These are phyloP conservation scores for Saturnia pavonia DNA, from an alignment of 2,888 invertebrate species.

Conservation along the genomic window DNA sequence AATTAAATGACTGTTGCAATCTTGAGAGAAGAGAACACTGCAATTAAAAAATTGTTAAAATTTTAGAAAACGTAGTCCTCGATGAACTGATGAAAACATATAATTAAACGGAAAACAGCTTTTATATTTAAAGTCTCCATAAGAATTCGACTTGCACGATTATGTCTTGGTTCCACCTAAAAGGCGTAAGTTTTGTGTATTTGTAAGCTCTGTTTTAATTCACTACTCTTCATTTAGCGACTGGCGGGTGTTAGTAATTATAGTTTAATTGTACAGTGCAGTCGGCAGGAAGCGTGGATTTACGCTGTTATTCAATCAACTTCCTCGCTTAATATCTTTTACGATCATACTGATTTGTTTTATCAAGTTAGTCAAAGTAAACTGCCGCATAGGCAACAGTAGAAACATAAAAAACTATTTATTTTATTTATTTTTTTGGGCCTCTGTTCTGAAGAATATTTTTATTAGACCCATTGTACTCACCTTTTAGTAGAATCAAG, in stretches of 20 bases:
- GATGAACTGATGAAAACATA: too few species aligned
- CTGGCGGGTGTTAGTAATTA: constrained; percentile 31
- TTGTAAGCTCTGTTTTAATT: constrained; percentile 14
- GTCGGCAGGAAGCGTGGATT: constrained; percentile 44
- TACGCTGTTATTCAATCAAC: constrained; percentile 20
- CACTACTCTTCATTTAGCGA: constrained; percentile 30
- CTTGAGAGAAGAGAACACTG: too few species aligned
- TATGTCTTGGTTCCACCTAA: too few species aligned
- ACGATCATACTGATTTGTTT: constrained; percentile 11
- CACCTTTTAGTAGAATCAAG: too few species aligned
- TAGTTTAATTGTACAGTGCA: constrained; percentile 28
- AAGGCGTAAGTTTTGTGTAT: too few species aligned
- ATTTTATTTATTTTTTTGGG: neutral
- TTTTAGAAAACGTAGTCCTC: too few species aligned
- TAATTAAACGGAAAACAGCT: too few species aligned
- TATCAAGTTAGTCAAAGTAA: neutral
- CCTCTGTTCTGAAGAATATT: too few species aligned
- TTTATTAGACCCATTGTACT: neutral
- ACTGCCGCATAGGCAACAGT: neutral
- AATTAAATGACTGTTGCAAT: too few species aligned
- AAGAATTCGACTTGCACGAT: too few species aligned
- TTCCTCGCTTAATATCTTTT: constrained; percentile 25
- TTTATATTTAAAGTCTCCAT: too few species aligned
- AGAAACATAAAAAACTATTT: neutral
- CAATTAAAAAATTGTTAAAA: too few species aligned